Percentiles rank a stretch among this genome's conserved stretches.
phyloP scores from a whole-genome alignment of 2,888 invertebrate species.

The Ariolimax columbianus region DNA sequence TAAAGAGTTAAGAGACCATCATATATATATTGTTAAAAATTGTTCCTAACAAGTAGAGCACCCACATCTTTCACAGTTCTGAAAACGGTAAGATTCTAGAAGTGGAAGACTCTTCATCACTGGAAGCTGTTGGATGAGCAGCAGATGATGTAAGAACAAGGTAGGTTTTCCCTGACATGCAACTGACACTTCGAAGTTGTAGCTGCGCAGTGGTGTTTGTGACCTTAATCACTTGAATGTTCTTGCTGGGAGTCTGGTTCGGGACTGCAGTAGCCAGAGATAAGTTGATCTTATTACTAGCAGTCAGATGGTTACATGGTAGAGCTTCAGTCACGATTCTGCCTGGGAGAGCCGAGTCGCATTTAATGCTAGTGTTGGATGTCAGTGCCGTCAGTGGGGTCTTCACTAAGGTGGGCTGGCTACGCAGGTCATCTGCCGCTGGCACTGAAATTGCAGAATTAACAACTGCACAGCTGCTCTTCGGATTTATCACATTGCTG shows the following conservation, averaged over 20 bases:
- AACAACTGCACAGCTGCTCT: no score
- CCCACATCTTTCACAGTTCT: conserved; percentile 91
- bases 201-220: conserved; percentile 9
- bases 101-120: neutral
- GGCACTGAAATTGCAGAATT: neutral
- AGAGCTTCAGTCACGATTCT: conserved; percentile 7
- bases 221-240: conserved; percentile 38
- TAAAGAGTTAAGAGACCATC: neutral
- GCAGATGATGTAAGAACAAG: conserved; percentile 33
- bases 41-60: neutral
- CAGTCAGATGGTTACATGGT: neutral
- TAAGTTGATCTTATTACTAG: conserved; percentile 1
- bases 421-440: neutral
- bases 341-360: conserved; percentile 18
- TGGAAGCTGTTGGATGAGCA: neutral
- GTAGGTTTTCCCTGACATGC: conserved; percentile 34
- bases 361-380: conserved; percentile 19
- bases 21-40: neutral
- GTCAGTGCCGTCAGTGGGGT: conserved; percentile 6
- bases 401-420: neutral
- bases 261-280: neutral
- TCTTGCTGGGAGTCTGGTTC: conserved; percentile 20
- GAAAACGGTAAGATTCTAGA: conserved; percentile 82
- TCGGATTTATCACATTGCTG: neutral
- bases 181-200: conserved; percentile 33